A percentile compares a stretch with the other conserved stretches of the same genome.
Conservation (phyloP, 2,888 invertebrate species). For the Limnephilus auricula region DNA sequence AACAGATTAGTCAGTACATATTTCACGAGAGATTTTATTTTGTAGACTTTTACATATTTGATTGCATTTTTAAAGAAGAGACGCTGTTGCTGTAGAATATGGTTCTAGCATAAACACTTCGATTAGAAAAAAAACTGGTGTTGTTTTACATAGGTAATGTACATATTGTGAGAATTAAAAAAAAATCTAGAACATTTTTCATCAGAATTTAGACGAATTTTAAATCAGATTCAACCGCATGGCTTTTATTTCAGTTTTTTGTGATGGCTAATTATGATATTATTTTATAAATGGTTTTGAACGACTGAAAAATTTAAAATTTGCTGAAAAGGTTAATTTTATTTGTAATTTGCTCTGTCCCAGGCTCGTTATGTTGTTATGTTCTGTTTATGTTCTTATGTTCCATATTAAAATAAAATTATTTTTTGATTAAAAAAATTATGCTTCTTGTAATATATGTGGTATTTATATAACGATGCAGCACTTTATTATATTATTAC, state of each 20-base stretch:
- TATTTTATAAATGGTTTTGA: not conserved
- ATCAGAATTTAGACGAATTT: not conserved
- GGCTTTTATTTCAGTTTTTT: not conserved
- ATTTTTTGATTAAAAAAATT: not conserved
- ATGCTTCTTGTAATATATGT: not conserved
- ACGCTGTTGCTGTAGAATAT: not conserved
- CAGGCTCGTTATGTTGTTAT: too few species aligned
- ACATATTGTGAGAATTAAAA: not conserved
- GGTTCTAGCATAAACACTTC: not conserved
- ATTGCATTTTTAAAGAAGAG: not conserved
- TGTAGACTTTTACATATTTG: not conserved
- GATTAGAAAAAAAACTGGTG: not conserved
- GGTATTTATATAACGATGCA: not conserved
- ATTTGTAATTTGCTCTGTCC: not conserved
- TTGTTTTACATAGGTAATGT: not conserved
- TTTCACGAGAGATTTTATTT: not conserved
- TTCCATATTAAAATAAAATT: not conserved
- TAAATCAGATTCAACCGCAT: not conserved
- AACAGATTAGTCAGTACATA: not conserved
- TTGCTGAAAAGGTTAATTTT: not conserved
- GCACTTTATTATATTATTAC: not conserved
- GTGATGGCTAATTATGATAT: not conserved
- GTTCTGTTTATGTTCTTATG: too few species aligned
- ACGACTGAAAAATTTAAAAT: not conserved
- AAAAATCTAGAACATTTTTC: not conserved